Evolutionary conservation across 2,888 invertebrate species (phyloP).

Genomic region (Tenthredo livida): DNA sequence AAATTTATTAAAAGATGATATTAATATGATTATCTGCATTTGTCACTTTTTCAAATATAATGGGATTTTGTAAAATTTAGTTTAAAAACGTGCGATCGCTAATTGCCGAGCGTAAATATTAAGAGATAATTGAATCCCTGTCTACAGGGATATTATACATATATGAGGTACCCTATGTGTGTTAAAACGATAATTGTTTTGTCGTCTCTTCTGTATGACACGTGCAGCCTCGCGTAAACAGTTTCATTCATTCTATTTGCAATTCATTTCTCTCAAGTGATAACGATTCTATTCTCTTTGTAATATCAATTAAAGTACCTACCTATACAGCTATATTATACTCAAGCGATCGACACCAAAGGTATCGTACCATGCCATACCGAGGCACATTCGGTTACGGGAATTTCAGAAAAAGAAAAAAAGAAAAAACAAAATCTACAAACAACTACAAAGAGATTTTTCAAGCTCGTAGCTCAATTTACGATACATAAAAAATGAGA

Average conservation of each 20-base stretch:
- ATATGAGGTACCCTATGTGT: not conserved
- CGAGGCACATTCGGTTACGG: not conserved
- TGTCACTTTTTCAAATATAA: not conserved
- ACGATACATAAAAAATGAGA: not conserved
- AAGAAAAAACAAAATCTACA: not conserved
- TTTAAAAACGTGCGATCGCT: not conserved
- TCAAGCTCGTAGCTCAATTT: not conserved
- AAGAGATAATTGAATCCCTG: constrained; percentile 1
- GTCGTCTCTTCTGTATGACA: not conserved
- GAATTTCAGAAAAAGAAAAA: not conserved
- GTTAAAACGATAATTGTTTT: constrained; percentile 9
- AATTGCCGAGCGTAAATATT: constrained; percentile 13
- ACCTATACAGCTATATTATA: not conserved
- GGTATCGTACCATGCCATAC: not conserved
- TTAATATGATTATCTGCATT: not conserved
- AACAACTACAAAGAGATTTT: not conserved
- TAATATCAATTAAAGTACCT: not conserved
- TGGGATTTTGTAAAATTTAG: not conserved
- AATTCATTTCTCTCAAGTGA: constrained; percentile 23
- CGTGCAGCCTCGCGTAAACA: not conserved
- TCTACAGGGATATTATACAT: not conserved
- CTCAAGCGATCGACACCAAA: not conserved
- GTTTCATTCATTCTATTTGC: not conserved
- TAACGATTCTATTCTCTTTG: constrained; percentile 7
- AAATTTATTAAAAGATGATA: not conserved